Conservation (phyloP, 2,888 invertebrate genomes). For the Euplagia quadripunctaria region DNA sequence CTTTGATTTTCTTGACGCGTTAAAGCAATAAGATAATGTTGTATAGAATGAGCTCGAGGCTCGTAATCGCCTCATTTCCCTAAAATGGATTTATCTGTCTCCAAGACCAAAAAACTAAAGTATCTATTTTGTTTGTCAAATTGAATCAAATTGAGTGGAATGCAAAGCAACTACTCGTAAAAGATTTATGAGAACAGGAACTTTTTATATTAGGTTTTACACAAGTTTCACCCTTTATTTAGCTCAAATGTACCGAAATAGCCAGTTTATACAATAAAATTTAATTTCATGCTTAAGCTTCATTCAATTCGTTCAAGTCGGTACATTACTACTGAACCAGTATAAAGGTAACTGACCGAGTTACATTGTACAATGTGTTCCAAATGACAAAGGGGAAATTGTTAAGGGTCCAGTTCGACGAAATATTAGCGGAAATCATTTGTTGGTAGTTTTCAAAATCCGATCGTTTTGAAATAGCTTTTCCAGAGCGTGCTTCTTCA, state of each 20-base stretch:
- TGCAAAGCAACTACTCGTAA: neutral
- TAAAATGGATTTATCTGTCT: slow-evolving; percentile 15
- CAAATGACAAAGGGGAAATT: neutral
- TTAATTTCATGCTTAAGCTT: neutral
- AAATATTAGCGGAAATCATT: neutral
- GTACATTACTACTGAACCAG: neutral
- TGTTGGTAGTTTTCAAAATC: neutral
- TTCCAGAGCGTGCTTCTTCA: no score
- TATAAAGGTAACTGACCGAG: neutral
- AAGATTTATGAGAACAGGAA: neutral
- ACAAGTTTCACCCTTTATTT: neutral
- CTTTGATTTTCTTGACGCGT: slow-evolving; percentile 22
- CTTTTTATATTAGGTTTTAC: neutral
- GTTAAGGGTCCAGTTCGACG: neutral
- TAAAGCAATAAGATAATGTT: slow-evolving; percentile 18
- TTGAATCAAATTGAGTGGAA: slow-evolving; percentile 7
- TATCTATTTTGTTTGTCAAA: neutral
- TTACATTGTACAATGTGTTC: neutral
- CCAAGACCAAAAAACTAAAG: neutral
- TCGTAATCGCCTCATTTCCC: slow-evolving; percentile 23
- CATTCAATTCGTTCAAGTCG: neutral
- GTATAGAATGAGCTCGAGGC: slow-evolving; percentile 13
- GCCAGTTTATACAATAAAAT: neutral
- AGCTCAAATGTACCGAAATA: neutral
- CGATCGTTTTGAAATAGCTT: no score